Percentiles rank a stretch among this genome's conserved stretches.
Conservation (phyloP, 30 jellyfish, hydroid and myxozoan genomes). For the Turritopsis rubra region DNA sequence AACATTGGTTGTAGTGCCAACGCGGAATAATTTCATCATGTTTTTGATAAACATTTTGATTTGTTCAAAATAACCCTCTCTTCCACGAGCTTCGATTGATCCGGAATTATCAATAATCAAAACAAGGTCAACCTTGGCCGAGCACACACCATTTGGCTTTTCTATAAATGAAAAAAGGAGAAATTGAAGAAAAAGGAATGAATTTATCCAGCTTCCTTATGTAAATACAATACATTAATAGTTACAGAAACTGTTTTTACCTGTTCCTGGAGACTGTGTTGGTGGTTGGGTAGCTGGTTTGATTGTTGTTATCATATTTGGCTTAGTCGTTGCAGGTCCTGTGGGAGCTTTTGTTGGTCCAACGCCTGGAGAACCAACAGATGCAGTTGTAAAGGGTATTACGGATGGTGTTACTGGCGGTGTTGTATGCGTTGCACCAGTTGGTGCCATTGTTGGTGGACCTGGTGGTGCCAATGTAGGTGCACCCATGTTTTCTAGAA, state of each 20-base stretch:
- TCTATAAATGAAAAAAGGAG: too few relatives aligned
- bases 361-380: conserved; percentile 1
- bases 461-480: background rate
- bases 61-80: conserved; percentile 67
- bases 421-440: background rate
- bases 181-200: too few relatives aligned
- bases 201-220: background rate
- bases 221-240: background rate
- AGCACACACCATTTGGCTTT: conserved; percentile 31
- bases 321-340: conserved; percentile 24
- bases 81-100: conserved; percentile 80
- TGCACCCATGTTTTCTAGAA: background rate
- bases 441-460: background rate
- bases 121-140: conserved; percentile 62
- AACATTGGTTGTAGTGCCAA: conserved; percentile 63
- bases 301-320: conserved; percentile 15
- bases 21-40: conserved; percentile 48
- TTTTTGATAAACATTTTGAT: conserved; percentile 68
- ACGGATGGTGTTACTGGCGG: conserved; percentile 2
- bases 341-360: conserved; percentile 16
- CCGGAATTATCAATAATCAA: conserved; percentile 86
- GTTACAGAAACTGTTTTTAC: conserved; percentile 14
- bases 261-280: conserved; percentile 31
- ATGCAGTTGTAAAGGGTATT: background rate
- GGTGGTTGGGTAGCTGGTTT: conserved; percentile 46